These are phyloP conservation scores for Chiroxiphia lanceolata DNA, from an alignment of 2,797 vertebrate species.

Conservation along the genomic window DNA sequence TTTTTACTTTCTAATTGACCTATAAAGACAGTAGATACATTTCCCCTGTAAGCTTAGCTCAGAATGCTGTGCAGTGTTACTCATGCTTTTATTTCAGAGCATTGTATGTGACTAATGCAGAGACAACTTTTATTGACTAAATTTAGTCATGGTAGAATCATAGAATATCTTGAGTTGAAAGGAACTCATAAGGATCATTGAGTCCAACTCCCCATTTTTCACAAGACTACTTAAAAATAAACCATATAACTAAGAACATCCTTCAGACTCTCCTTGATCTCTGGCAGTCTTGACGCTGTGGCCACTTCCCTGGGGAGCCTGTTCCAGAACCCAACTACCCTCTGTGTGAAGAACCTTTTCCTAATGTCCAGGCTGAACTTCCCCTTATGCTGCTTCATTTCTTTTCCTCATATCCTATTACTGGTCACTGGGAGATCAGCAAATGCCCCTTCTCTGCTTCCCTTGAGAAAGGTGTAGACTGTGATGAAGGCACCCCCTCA, in stretches of 20 bases:
- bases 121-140: background rate
- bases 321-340: background rate
- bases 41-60: slow-evolving; percentile 27
- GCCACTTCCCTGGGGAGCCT: background rate
- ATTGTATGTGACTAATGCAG: background rate
- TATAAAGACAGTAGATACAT: background rate
- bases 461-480: background rate
- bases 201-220: background rate
- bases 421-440: background rate
- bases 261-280: background rate
- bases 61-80: slow-evolving; percentile 13
- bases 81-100: slow-evolving; percentile 28
- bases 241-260: too few species aligned
- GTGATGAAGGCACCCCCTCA: too few species aligned
- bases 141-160: background rate
- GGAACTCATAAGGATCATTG: too few species aligned
- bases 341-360: background rate
- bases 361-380: background rate
- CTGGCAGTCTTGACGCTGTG: background rate
- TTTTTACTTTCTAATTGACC: background rate
- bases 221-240: background rate
- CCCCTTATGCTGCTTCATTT: background rate
- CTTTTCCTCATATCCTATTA: background rate
- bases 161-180: background rate
- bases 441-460: background rate